Base-by-base conservation (phyloP, 2,797 vertebrate genomes). In the Pangasius mekongensis region DNA sequence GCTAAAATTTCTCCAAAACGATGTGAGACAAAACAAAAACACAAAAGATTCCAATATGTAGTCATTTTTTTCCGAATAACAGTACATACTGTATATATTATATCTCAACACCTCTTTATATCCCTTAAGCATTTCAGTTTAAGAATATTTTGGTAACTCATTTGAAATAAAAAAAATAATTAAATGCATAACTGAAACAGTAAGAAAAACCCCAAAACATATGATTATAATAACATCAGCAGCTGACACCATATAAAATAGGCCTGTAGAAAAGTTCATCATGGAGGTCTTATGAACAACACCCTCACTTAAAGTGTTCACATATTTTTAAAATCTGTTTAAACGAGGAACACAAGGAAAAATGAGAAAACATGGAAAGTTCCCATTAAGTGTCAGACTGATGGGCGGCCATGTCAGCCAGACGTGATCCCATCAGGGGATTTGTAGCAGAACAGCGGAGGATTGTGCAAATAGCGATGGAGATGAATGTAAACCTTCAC, bases 401-500 rank as follows among this genome's bases (percentile, higher is more conserved):
- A 85, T 80, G 86, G 81, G n/a, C 54, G 33, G 71, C n/a, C 10
- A 39, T 73, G 80, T 69, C 43, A 16, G 18, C 39, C 82, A 66
- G 82, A 76, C 74, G 69, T 2, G 81, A 87, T 89, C 78, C n/a
- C 88, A 85, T 87, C 54, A 24, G 47, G 80, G 69, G 73, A 80
- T 84, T 80, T 84, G 83, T 56, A 82, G 52, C 77, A 47, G 83
- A 90, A 87, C 77, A 67, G 47, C 84, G 43, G 82, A 11, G 74
- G 47, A 52, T 73, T 81, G 39, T 83, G 83, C 30, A 84, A 87
- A 87, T 66, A 85, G 86, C 74, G 78, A 88, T 69, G 20, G n/a
- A 90, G 89, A 87, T 86, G 74, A 84, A 90, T 86, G 83, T 81
- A 90, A 83, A 87, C 10, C 58, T n/a, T 74, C 36, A 64, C 86